These are phyloP conservation scores for Macropis europaea DNA, from an alignment of 2,888 invertebrate genomes.

Conservation along the genomic window DNA sequence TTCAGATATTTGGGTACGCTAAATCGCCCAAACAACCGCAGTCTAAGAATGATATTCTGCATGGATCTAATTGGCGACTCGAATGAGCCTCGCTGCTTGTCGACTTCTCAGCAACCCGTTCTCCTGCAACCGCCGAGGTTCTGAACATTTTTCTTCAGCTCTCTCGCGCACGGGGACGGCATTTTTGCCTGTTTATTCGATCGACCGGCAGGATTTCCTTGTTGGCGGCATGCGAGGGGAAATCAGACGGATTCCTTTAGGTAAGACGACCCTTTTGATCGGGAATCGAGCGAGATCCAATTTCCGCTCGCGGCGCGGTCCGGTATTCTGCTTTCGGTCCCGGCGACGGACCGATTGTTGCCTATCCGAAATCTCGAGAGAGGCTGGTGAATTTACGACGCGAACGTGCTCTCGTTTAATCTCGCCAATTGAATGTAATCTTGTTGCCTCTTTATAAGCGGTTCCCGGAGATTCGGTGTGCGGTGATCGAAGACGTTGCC, in stretches of 20 bases:
- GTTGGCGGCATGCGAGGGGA: constrained; percentile 5
- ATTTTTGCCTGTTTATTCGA: background rate
- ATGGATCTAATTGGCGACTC: no score
- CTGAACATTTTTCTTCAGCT: no score
- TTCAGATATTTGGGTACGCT: no score
- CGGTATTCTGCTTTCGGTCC: constrained; percentile 14
- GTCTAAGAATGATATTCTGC: no score
- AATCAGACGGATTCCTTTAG: constrained; percentile 21
- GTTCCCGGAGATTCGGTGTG: constrained; percentile 9
- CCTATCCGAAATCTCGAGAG: background rate
- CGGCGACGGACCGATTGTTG: constrained; percentile 17
- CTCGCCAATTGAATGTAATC: constrained; percentile 46
- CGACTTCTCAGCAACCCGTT: no score
- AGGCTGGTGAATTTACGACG: constrained; percentile 24
- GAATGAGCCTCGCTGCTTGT: no score
- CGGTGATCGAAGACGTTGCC: background rate
- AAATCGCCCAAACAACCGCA: no score
- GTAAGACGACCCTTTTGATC: constrained; percentile 24
- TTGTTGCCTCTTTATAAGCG: constrained; percentile 28
- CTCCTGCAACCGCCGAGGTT: no score
- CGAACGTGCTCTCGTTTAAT: constrained; percentile 42
- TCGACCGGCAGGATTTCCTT: background rate
- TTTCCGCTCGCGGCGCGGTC: constrained; percentile 29
- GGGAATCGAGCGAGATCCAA: constrained; percentile 33
- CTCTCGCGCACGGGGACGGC: background rate